A percentile compares a stretch with the other conserved stretches of the same genome.
These are phyloP conservation scores for Columba janthina DNA, from an alignment of 2,113 vertebrate species.

Conservation along the genomic window DNA sequence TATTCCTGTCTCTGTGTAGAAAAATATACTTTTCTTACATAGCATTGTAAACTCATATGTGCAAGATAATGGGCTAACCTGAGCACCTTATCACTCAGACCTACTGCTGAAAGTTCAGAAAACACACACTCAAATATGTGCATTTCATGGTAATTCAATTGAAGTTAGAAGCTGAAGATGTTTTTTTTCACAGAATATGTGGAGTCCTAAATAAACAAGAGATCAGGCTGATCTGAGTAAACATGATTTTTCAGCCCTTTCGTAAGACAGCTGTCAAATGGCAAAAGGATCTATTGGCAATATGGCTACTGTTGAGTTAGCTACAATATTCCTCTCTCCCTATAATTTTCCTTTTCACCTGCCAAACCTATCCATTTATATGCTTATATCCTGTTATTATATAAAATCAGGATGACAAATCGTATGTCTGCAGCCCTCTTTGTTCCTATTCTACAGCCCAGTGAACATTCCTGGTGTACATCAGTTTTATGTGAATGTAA, in stretches of 20 bases:
- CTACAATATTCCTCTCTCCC: slow-evolving; percentile 51
- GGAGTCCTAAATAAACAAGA: slow-evolving; percentile 15
- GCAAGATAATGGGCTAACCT: background rate
- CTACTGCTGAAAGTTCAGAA: background rate
- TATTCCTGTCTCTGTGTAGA: background rate
- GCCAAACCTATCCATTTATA: slow-evolving; percentile 69
- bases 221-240: background rate
- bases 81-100: background rate
- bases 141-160: background rate
- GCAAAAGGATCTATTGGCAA: slow-evolving; percentile 59
- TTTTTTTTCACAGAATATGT: background rate
- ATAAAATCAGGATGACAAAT: slow-evolving; percentile 71
- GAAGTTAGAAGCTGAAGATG: background rate
- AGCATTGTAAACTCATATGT: rapidly evolving
- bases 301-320: slow-evolving; percentile 56
- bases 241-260: slow-evolving; percentile 53
- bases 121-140: background rate
- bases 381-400: slow-evolving; percentile 69
- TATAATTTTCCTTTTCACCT: slow-evolving; percentile 70
- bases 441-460: slow-evolving; percentile 63
- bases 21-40: background rate
- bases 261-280: slow-evolving; percentile 54
- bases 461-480: slow-evolving; percentile 61
- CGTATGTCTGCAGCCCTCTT: slow-evolving; percentile 61
- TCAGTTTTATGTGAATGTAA: slow-evolving; percentile 66